Evolutionary conservation across 2,113 vertebrate genomes (phyloP).

Genomic region (Opisthocomus hoazin): DNA sequence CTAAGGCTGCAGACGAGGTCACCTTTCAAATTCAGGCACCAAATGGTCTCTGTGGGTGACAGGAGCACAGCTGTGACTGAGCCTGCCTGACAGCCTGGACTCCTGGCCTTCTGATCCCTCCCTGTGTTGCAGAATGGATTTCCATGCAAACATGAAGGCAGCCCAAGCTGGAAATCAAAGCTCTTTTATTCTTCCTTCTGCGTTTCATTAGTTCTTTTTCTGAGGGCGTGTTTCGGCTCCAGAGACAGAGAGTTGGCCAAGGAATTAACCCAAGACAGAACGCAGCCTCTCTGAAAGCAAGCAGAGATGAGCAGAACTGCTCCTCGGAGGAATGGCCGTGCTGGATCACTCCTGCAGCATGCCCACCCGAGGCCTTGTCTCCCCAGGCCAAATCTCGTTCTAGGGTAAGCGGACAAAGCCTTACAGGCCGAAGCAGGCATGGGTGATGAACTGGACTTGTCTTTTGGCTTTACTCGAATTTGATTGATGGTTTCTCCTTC

Average conservation of each 20-base stretch:
- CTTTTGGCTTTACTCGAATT: neutral
- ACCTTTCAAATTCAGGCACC: neutral
- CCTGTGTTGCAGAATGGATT: neutral
- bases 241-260: neutral
- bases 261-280: neutral
- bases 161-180: neutral
- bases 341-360: fast-evolving
- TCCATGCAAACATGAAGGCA: neutral
- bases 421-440: neutral
- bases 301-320: neutral
- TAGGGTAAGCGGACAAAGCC: neutral
- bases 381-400: neutral
- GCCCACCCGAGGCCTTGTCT: neutral
- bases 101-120: neutral
- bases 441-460: neutral
- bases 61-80: neutral
- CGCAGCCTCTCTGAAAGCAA: neutral
- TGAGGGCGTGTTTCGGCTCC: neutral
- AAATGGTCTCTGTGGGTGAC: neutral
- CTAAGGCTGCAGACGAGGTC: neutral
- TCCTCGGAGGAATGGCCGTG: fast-evolving
- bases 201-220: neutral
- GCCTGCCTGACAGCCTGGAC: neutral
- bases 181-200: neutral
- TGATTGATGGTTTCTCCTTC: neutral